A percentile compares a stretch with the other conserved stretches of the same genome.
These are phyloP conservation scores for Hipposideros larvatus DNA, from an alignment of 2,797 vertebrate genomes.

Conservation along the genomic window DNA sequence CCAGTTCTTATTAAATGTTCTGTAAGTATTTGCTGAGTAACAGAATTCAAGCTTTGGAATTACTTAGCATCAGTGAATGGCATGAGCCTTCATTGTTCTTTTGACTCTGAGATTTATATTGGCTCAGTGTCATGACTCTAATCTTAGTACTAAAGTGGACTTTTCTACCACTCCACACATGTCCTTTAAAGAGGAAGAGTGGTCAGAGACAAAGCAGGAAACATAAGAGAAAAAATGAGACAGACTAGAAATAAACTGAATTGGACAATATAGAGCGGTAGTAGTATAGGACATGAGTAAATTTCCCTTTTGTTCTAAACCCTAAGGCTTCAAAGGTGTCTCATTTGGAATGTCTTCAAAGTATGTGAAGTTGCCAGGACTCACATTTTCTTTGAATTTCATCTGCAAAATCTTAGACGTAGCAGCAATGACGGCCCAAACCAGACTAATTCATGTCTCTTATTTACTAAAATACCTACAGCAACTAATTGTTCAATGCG, in stretches of 20 bases:
- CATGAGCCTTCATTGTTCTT: background rate
- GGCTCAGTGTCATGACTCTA: background rate
- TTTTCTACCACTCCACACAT: background rate
- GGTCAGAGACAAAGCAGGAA: background rate
- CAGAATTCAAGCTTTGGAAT: background rate
- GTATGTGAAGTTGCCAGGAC: background rate
- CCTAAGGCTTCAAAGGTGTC: background rate
- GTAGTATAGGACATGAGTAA: background rate
- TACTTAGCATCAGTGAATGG: background rate
- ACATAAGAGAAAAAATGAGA: background rate
- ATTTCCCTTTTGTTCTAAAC: background rate
- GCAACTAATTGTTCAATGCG: background rate
- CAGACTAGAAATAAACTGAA: background rate
- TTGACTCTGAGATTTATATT: background rate
- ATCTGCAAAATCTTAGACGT: background rate
- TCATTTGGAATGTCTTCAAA: background rate
- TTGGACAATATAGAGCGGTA: background rate
- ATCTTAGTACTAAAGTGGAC: background rate
- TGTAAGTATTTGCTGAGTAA: background rate
- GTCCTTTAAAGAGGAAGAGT: background rate
- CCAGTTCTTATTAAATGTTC: background rate
- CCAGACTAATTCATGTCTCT: background rate
- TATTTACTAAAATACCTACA: background rate
- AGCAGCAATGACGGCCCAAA: background rate
- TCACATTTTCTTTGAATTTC: background rate